Conservation (phyloP, 2,113 vertebrate species). For the Pangasianodon gigas region DNA sequence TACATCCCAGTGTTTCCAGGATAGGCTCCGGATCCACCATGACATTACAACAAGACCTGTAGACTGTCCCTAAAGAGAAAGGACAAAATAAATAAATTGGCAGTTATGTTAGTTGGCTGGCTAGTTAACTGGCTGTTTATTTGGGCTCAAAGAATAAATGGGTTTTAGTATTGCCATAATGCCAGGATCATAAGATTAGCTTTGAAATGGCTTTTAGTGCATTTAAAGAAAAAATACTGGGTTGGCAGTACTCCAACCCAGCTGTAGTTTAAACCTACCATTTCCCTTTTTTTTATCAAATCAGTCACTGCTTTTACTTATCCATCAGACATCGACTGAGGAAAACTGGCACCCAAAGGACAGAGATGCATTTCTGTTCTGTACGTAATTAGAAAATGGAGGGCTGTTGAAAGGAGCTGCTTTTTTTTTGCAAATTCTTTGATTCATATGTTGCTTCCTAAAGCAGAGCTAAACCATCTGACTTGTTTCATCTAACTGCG, state of each 20-base stretch:
- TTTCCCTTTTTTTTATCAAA: slow-evolving; percentile 1
- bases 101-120: background rate
- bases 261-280: slow-evolving; percentile 14
- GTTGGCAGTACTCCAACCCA: background rate
- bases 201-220: background rate
- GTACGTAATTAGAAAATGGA: background rate
- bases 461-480: background rate
- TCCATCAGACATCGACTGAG: background rate
- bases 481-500: background rate
- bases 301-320: background rate
- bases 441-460: background rate
- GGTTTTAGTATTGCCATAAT: background rate
- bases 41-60: background rate
- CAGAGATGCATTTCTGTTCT: background rate
- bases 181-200: background rate
- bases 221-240: background rate
- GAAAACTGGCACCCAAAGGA: background rate
- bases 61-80: background rate
- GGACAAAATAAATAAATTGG: background rate
- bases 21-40: background rate
- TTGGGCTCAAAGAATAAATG: background rate
- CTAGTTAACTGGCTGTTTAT: background rate
- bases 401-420: background rate
- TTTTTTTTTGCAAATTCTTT: background rate
- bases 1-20: background rate